Base-by-base conservation (phyloP, 1,140 invertebrate species). In the Lepidurus apus region DNA sequence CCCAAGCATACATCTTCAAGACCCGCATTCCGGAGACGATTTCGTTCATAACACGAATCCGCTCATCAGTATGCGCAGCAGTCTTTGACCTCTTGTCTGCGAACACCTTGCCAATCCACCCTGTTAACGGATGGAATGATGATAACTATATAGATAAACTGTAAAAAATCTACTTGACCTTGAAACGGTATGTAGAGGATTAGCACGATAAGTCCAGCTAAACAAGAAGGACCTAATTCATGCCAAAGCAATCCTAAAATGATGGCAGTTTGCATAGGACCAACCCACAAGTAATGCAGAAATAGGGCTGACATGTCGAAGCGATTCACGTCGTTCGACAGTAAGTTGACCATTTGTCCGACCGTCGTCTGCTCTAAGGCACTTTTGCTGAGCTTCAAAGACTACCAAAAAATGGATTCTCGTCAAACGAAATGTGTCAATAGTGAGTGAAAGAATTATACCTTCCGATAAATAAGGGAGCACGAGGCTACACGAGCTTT, bases 331-430 rank as follows among this genome's bases (percentile, higher is more conserved):
- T 98, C 95, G 85, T 97, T 98, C 11, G 94, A 95, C 80, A 98
- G 87, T 8, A 98, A 87, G 86, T 97, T 98, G 17, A 97, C 92
- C 83, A 97, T 91, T 86, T 98, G 92, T 8, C 95, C 95, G 45
- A 90, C 89, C 4, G 93, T 93, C 5, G 92, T 93, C 82, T 92
- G 88, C 26, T 90, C 89, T 43, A 96, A 84, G 9, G 93, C 90
- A 2, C 87, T 89, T 81, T 89, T 89, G 78, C 88, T 90, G 0
- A 91, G 82, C 81, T 85, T 86, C 74, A 91, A 82, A 1, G 87
- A 79, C 84, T 85, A 76, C n/a, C 78, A 76, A 80, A n/a, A 80
- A 79, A 11, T 34, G 1, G 73, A 9, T 0, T 17, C 10, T 74
- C n/a, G 42, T 43, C 43, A 26, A 74, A 74, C 11, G 17, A 43